A percentile compares a stretch with the other conserved stretches of the same genome.
phyloP scores from a whole-genome alignment of 2,888 invertebrate genomes.

The Copidosoma aretas region DNA sequence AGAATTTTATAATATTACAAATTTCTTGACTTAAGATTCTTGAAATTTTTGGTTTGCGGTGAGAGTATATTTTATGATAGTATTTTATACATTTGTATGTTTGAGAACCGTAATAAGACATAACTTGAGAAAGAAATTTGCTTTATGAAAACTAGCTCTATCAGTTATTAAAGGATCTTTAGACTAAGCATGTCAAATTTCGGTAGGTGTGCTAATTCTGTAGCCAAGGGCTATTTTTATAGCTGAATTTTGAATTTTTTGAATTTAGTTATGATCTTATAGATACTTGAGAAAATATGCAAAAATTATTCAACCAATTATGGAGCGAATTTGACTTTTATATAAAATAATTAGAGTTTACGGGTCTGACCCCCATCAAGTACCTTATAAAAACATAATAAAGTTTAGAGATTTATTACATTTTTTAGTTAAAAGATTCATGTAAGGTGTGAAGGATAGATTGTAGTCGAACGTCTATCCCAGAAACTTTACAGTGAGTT shows the following conservation, averaged over 20 bases:
- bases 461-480: not conserved
- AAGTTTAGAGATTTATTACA: not conserved
- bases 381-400: not conserved
- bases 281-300: not conserved
- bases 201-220: not conserved
- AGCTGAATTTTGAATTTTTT: not conserved
- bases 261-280: not conserved
- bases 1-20: too few relatives aligned
- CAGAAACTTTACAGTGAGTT: not conserved
- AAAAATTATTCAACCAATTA: not conserved
- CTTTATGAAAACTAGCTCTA: not conserved
- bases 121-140: too few relatives aligned
- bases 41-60: too few relatives aligned
- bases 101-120: too few relatives aligned
- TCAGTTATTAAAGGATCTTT: not conserved
- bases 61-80: too few relatives aligned
- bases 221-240: slow-evolving; percentile 3
- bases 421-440: not conserved
- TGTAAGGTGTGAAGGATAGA: not conserved
- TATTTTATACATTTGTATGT: too few relatives aligned
- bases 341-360: not conserved
- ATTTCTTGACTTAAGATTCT: too few relatives aligned
- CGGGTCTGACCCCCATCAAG: not conserved
- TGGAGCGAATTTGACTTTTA: not conserved
- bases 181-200: not conserved